Base-by-base conservation (phyloP, 2,888 invertebrate species). In the Eupeodes latifasciatus region DNA sequence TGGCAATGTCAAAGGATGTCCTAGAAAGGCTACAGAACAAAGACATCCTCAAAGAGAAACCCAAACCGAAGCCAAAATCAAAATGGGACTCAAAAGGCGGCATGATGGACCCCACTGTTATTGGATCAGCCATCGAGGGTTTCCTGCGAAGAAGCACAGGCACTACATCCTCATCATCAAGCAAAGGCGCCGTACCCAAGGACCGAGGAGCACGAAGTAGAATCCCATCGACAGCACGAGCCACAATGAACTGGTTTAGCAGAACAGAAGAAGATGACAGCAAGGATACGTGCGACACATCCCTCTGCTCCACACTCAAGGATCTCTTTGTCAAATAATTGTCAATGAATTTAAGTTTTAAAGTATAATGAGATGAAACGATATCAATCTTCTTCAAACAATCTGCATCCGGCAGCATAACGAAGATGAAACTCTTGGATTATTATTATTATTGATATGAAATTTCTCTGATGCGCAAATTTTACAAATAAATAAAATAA, bases 51-150 rank as follows among this genome's bases (percentile, higher is more conserved):
- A 92, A 93, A 27, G 93, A 93, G n/a, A 94, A 94, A 90, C 94
- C 94, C 51, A 92, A 93, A 86, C 80, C 92, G 7, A 92, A 91
- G 90, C 91, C 92, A 3, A 92, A 92, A 51, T 91, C 91, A 83
- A 93, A 93, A 76, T 92, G 93, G 92, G 92, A 92, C 87, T 91
- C 91, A 49, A 93, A 93, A 82, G 89, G 89, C 14, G 97, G 95
- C 71, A 96, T 96, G 59, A 96, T 97, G 0, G 97, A 97, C 92
- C 96, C 97, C 2, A 96, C 96, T 91, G 96, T 96, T 0, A 94
- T 97, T 51, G 97, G 97, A 36, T 97, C 96, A 91, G 97, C 97
- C 44, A 97, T 97, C 90, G 97, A 97, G 93, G 97, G 96, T 47
- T 97, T 97, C 91, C 94, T 97, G 53, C 95, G 95, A 91, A 95